phyloP scores from a whole-genome alignment of 2,113 vertebrate species.

The Lanius ludovicianus region DNA sequence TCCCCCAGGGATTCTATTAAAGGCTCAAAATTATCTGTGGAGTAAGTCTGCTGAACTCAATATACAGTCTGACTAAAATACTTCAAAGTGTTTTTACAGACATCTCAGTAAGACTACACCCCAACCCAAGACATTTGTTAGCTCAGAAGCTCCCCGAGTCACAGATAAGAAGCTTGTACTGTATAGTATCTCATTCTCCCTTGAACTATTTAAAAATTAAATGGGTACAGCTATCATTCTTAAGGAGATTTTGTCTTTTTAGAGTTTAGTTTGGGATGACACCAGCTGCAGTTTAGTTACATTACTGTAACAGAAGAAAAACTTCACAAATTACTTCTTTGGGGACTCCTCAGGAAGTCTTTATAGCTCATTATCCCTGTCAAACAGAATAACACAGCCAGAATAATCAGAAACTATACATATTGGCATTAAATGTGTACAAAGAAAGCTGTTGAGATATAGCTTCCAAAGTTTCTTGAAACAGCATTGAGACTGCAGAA shows the following conservation, averaged over 20 bases:
- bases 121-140: neutral
- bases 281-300: neutral
- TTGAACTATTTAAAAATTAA: constrained; percentile 19
- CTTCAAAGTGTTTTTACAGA: constrained; percentile 49
- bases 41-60: constrained; percentile 18
- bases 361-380: neutral
- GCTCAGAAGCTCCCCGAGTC: neutral
- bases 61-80: neutral
- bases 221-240: neutral
- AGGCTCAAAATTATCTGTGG: neutral
- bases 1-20: neutral
- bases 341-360: neutral
- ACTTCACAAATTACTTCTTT: neutral
- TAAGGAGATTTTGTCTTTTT: neutral
- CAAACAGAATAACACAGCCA: neutral
- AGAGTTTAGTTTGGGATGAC: neutral
- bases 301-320: neutral
- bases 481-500: neutral
- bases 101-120: constrained; percentile 30
- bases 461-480: neutral
- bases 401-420: neutral
- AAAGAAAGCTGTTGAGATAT: neutral
- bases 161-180: constrained; percentile 25
- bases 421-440: neutral
- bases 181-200: constrained; percentile 6